Evolutionary conservation across 2,888 invertebrate species (phyloP).

Genomic region (Epinotia demarniana): DNA sequence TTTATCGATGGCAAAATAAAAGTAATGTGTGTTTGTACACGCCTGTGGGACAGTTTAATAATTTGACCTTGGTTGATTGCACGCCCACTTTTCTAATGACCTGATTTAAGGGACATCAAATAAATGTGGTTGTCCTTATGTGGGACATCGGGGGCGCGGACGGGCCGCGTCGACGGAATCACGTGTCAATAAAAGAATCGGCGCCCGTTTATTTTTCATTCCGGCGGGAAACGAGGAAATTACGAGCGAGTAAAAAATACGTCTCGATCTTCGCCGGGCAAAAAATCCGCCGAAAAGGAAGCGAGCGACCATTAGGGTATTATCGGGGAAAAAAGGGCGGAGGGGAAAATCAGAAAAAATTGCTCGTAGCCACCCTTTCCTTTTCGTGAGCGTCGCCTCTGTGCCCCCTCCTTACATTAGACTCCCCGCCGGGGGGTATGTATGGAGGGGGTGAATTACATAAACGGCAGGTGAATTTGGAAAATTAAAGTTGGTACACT

Average conservation of each 20-base stretch:
- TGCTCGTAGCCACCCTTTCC: slow-evolving; percentile 81
- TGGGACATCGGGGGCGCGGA: slow-evolving; percentile 12
- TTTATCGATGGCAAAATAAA: slow-evolving; percentile 78
- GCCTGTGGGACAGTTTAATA: slow-evolving; percentile 7
- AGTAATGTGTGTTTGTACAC: slow-evolving; percentile 55
- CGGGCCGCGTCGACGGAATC: slow-evolving; percentile 55
- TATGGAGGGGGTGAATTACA: slow-evolving; percentile 74
- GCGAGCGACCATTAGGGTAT: slow-evolving; percentile 84
- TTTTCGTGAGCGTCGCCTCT: slow-evolving; percentile 78
- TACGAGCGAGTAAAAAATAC: slow-evolving; percentile 79
- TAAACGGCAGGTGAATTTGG: slow-evolving; percentile 82
- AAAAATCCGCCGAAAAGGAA: slow-evolving; percentile 81
- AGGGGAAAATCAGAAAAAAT: slow-evolving; percentile 82
- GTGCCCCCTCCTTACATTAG: slow-evolving; percentile 74
- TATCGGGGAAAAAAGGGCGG: slow-evolving; percentile 78
- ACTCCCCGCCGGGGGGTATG: slow-evolving; percentile 70
- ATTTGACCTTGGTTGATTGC: slow-evolving; percentile 14
- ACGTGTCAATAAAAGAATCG: slow-evolving; percentile 68
- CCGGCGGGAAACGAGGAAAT: slow-evolving; percentile 77
- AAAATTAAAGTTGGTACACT: slow-evolving; percentile 77
- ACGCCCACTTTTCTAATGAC: not conserved
- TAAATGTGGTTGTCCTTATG: slow-evolving; percentile 1
- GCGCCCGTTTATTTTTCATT: slow-evolving; percentile 72
- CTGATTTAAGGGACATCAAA: not conserved
- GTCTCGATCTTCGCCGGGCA: slow-evolving; percentile 76